These are phyloP conservation scores for Coendou prehensilis DNA, from an alignment of 2,797 vertebrate species.

Conservation along the genomic window DNA sequence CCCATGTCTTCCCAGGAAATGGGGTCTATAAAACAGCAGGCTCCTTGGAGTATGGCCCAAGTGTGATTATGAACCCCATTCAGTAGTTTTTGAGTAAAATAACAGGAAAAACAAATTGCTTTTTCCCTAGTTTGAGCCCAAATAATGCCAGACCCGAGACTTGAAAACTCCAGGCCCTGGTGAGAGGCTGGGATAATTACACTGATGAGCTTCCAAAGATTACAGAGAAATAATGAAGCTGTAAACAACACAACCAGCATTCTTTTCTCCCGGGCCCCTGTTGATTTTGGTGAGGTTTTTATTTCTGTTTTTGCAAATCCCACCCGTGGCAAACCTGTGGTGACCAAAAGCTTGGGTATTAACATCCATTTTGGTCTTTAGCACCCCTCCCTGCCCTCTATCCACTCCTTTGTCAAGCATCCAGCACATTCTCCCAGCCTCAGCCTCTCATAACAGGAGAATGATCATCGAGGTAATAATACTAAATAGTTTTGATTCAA, in stretches of 20 bases:
- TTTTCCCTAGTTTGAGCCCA: constrained; percentile 75
- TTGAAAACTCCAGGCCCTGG: constrained; percentile 56
- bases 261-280: constrained; percentile 19
- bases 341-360: neutral
- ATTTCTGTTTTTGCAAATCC: constrained; percentile 26
- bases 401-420: neutral
- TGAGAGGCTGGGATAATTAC: constrained; percentile 74
- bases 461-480: neutral
- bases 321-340: constrained; percentile 8
- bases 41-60: constrained; percentile 55
- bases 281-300: constrained; percentile 43
- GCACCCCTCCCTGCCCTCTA: neutral
- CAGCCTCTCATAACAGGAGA: neutral
- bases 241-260: constrained; percentile 48
- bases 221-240: constrained; percentile 70
- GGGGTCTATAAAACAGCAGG: neutral
- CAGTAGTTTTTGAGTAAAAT: constrained; percentile 76
- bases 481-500: neutral
- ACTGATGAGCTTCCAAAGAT: constrained; percentile 70
- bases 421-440: neutral
- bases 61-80: constrained; percentile 67
- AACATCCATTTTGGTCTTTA: neutral
- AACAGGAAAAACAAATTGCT: constrained; percentile 76
- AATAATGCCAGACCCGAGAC: constrained; percentile 71
- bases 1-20: neutral